Base-by-base conservation (phyloP, 1,140 invertebrate genomes). In the Drosophila yakuba region DNA sequence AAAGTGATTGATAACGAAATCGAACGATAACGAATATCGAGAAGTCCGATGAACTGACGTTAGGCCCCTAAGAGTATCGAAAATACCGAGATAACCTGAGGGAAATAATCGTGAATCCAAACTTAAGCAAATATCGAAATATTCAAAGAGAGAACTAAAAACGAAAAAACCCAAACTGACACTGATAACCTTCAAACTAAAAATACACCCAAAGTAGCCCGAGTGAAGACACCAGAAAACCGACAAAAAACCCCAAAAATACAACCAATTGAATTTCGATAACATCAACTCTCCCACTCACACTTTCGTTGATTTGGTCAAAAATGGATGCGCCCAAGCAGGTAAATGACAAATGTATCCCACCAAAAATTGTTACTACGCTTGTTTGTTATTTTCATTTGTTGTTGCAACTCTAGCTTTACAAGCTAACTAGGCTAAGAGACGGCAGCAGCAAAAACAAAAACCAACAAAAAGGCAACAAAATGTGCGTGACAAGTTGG, bases 311-410 rank as follows among this genome's bases (percentile, higher is more conserved):
- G 15, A n/a, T 32, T 48, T 48, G 63, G 62, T 77, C 63, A 59
- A 77, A 57, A 76, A 77, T 72, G 84, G 84, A 89, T 80, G 85
- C 84, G 76, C 73, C 77, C 48, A 88, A 88, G 81, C 84, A 88
- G 84, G 84, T 88, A 88, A 89, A 78, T 63, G 62, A 74, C 50
- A 73, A 69, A 80, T 45, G 62, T 48, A 81, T 67, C 51, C 67
- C 43, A 67, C 36, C 56, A 76, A 78, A 80, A 80, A 68, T 43
- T 35, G 15, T 23, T 28, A 39, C 36, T 36, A 17, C 48, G 44
- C 56, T 54, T 60, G 35, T 75, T 44, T 50, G 36, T 78, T 66
- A 35, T 63, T 43, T 68, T 63, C 50, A 51, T 50, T 56, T 52
- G 66, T 57, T 74, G 68, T 55, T 63, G 60, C 73, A 67, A 58